These are phyloP conservation scores for Diadegma fenestrale DNA, from an alignment of 2,888 invertebrate genomes.

Conservation along the genomic window DNA sequence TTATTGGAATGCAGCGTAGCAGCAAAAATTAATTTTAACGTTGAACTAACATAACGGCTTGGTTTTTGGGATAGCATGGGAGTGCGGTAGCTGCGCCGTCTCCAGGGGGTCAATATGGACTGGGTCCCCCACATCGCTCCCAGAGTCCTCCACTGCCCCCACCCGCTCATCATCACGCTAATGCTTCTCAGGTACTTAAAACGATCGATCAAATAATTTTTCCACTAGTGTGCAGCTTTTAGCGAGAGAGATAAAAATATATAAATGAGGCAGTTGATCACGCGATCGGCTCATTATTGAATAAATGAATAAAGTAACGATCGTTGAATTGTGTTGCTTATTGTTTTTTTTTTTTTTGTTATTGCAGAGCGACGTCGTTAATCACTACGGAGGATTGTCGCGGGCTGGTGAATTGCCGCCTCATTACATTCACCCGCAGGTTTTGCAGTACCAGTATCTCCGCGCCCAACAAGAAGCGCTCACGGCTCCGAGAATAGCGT, in stretches of 20 bases:
- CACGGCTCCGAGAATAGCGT: constrained; percentile 81
- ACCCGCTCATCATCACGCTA: constrained; percentile 91
- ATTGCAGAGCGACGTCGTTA: constrained; percentile 86
- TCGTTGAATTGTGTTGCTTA: background rate
- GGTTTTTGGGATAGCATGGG: constrained; percentile 83
- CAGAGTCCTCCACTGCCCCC: constrained; percentile 90
- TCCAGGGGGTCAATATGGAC: constrained; percentile 83
- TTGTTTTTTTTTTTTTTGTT: constrained; percentile 3
- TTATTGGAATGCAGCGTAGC: constrained; percentile 9
- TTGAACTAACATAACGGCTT: constrained; percentile 78
- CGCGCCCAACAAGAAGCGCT: constrained; percentile 85
- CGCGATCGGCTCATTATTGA: background rate
- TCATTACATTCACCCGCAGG: constrained; percentile 86
- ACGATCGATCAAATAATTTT: constrained; percentile 1
- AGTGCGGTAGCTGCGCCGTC: constrained; percentile 82
- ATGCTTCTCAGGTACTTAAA: constrained; percentile 83
- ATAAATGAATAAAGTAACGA: constrained; percentile 6
- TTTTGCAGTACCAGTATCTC: constrained; percentile 87
- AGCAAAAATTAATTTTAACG: constrained; percentile 48
- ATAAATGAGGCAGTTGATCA: background rate
- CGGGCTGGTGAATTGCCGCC: constrained; percentile 84
- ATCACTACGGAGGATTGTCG: constrained; percentile 85
- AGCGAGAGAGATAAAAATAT: background rate
- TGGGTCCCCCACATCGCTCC: constrained; percentile 83
- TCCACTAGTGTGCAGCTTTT: background rate